Evolutionary conservation across 2,113 vertebrate species (phyloP), one percentile per base, ranked within the genome.

Genomic region (Porphyrio hochstetteri): DNA sequence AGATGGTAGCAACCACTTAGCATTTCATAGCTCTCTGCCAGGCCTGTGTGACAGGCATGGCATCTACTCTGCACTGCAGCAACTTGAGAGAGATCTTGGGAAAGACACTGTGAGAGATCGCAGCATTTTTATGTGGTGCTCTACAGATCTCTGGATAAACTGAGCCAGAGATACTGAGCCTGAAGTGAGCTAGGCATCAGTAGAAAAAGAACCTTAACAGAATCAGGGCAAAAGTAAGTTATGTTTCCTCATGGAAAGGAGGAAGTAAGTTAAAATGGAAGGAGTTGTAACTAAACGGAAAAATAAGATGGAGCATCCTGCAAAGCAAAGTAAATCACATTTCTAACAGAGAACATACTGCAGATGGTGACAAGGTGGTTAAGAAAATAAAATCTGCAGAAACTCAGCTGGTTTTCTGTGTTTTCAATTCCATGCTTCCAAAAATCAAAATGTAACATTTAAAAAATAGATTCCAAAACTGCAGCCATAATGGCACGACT

Each of bases 371-470:
- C 56, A 90, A 95, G 92, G 44, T 90, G 76, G 94, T 88, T 93
- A 96, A 95, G 96, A 96, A 91, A 96, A 97, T 53, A 63, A 95
- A 93, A 95, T 93, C 82, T 95, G 87, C 63, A 94, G 75, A 90
- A 94, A 92, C 56, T 88, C 88, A 81, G 59, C 52, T 90, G 46
- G 4, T 85, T 84, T 84, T 56, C 68, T 61, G 80, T 96, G 88
- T 77, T 96, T 97, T 91, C 79, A 78, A 35, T 82, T 87, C 60
- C 63, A 31, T 44, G n/a, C 70, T 95, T 95, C 87, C 94, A 98
- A 97, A 97, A 95, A 96, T 92, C 90, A 93, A 96, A 96, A 95
- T 83, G 70, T 77, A 97, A 96, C 86, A 89, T 96, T 95, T 92
- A 95, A 91, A 96, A 97, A 95, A 88, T 21, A 70, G 76, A 80